Base-by-base conservation (phyloP, 2,888 invertebrate species). In the Archaeoteleia sp. region DNA sequence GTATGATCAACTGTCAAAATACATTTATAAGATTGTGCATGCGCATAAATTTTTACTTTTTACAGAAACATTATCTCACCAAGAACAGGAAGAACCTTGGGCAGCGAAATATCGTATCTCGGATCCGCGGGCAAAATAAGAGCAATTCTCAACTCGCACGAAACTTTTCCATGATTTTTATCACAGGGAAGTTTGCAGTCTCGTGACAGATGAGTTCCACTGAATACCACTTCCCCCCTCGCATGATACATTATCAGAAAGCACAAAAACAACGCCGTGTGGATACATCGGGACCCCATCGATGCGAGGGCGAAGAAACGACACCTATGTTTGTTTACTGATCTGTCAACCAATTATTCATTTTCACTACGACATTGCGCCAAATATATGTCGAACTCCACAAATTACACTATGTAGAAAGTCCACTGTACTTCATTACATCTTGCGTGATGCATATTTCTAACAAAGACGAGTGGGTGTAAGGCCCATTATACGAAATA, bases 81-180 rank as follows among this genome's bases (percentile, higher is more conserved):
- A 4, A 84, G 73, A 1, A 82, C 91, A 0, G 93, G 92, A 73
- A 92, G 84, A 61, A 93, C 91, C 82, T 90, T 91, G 1, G 86
- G 87, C 71, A 91, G 78, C 27, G 91, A 90, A 81, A 89, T 92
- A 76, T 89, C 90, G 80, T 88, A 88, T 30, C 82, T 84, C 1
- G 88, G 85, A 75, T 89, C 89, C 48, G 87, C 87, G 0, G 93
- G 92, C 57, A 93, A 81, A 65, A 93, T 84, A 12, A 93, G 86
- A 1, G 91, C 90, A 0, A 91, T 90, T 46, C 90, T 87, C 32
- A 93, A 87, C 35, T 88, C 88, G 78, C 93, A 93, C 6, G 72
- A 57, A 1, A 72, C 39, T 10, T 46, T 29, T 2, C 87, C 87
- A n/a, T 48, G 2, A 1, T 20, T 49, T 29, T 85, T 77, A 1